Conservation (phyloP, 2,113 vertebrate species). For the Myotis brandtii region DNA sequence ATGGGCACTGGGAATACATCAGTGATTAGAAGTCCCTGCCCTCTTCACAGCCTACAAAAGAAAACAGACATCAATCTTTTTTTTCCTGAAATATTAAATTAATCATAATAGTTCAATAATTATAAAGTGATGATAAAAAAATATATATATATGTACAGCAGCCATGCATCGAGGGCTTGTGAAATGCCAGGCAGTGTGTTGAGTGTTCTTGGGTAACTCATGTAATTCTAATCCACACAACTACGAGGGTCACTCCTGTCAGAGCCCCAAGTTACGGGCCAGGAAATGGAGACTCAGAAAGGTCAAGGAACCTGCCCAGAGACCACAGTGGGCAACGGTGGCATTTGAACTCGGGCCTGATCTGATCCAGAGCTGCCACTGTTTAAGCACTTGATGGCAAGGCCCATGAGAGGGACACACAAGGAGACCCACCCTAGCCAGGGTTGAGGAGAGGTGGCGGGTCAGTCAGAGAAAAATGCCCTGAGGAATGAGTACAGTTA, state of each 20-base stretch:
- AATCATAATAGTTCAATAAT: not conserved
- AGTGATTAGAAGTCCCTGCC: not conserved
- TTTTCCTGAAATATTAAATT: not conserved
- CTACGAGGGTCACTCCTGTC: not conserved
- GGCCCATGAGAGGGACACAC: not conserved
- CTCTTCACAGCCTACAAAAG: not conserved
- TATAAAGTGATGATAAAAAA: not conserved
- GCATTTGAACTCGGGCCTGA: not conserved
- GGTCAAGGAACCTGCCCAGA: not conserved
- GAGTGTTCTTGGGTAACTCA: not conserved
- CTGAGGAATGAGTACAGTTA: not conserved
- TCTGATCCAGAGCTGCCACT: not conserved
- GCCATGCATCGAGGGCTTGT: accelerated
- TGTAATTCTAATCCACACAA: not conserved
- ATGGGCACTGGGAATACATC: not conserved
- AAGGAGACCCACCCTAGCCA: not conserved
- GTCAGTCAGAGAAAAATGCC: not conserved
- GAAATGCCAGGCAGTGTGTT: not conserved
- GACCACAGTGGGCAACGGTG: not conserved
- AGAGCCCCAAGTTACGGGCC: not conserved
- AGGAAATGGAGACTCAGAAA: not conserved
- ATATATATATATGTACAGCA: not conserved
- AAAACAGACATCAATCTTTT: not conserved
- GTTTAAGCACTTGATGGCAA: not conserved
- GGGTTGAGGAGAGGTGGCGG: not conserved